Percentiles rank a stretch among this genome's conserved stretches.
Conservation (phyloP, 2,888 invertebrate species). For the Tenthredo scrophulariae region DNA sequence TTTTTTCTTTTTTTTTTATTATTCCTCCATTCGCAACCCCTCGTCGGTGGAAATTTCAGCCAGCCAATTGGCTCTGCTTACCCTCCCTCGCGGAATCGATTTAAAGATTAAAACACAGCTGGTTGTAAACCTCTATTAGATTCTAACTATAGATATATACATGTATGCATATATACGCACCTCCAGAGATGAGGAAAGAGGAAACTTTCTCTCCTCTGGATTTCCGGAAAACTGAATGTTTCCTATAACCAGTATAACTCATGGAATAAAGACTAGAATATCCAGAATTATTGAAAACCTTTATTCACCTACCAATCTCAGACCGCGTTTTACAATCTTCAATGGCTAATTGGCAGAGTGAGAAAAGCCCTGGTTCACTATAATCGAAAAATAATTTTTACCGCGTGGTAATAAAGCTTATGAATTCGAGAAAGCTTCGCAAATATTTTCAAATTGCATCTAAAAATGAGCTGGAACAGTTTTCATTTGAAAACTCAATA, state of each 20-base stretch:
- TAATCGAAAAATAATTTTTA: not conserved
- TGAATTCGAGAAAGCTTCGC: not conserved
- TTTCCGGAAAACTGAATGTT: not conserved
- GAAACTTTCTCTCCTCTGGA: not conserved
- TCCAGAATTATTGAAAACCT: not conserved
- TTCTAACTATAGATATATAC: not conserved
- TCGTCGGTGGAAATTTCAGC: constrained; percentile 22
- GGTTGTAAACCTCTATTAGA: constrained; percentile 17
- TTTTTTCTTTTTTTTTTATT: not conserved
- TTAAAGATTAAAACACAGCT: constrained; percentile 28
- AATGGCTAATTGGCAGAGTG: not conserved
- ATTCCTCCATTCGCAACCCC: constrained; percentile 14
- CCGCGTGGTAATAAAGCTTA: not conserved
- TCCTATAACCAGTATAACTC: not conserved
- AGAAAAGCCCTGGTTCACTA: not conserved
- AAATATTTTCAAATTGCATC: not conserved
- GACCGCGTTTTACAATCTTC: not conserved
- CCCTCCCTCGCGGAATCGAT: constrained; percentile 18
- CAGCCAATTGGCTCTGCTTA: constrained; percentile 21
- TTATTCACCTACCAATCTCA: not conserved
- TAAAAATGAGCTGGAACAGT: not conserved
- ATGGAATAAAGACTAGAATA: not conserved
- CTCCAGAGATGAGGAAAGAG: not conserved
- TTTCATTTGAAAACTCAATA: not conserved
- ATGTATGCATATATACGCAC: not conserved